Evolutionary conservation across 2,797 vertebrate genomes (phyloP), one percentile per base, ranked within the genome.

Genomic region (Staurois parvus): DNA sequence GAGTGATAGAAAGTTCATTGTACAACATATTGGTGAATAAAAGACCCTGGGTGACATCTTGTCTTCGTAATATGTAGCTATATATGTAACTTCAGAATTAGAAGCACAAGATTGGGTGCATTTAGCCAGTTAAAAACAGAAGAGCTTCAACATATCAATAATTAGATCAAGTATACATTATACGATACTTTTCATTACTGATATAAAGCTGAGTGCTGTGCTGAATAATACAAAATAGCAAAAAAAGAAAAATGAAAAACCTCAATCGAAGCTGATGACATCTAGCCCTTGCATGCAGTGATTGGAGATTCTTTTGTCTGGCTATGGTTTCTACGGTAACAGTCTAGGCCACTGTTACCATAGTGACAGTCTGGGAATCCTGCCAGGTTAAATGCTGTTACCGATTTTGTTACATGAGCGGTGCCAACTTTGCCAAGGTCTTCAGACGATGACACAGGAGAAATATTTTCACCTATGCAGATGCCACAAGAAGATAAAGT

Each of bases 341-440:
- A 59, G 79, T 81, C 67, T 81, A 81, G 79, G 79, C 79, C 30
- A 81, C 45, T 34, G 79, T 81, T 81, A 28, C 79, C 29, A 81
- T 81, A 70, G 79, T 72, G 48, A 81, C 34, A 81, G 79, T 81
- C 79, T 81, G 79, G 79, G 67, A 81, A 72, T 37, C 52, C 48
- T 81, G 79, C 79, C 79, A 81, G 70, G 30, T 62, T 72, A 72
- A 72, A 81, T 62, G 68, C 68, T 72, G 48, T 70, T 56, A 70
- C 78, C 69, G 78, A 72, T 80, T 70, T 24, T 70, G 66, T 80
- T 80, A 80, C 78, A 37, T 56, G 78, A n/a, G 45, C 52, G 12
- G 45, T 24, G 40, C 67, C 78, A 80, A 67, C 28, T 70, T 70
- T 80, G 42, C 66, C 78, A 80, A 32, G 48, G 67, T 68, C 78